Percentiles rank a stretch among this genome's conserved stretches.
phyloP scores from a whole-genome alignment of 2,113 vertebrate species.

The Zosterops pallidus region DNA sequence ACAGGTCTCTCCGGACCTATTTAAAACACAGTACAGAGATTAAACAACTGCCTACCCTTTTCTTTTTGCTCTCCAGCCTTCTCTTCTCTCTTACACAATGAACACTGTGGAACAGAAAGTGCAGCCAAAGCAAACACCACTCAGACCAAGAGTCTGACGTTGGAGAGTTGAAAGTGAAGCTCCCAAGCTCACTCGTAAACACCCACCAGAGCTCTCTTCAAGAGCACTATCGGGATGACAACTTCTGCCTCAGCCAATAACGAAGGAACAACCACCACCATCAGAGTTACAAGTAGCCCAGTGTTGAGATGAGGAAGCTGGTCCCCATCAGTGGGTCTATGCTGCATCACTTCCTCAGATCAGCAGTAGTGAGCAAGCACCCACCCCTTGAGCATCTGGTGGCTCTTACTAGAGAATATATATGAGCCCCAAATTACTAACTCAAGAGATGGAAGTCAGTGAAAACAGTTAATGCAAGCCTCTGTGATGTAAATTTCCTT shows the following conservation, averaged over 20 bases:
- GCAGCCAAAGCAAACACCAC: background rate
- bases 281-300: background rate
- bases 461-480: background rate
- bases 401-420: background rate
- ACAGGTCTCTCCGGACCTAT: background rate
- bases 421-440: background rate
- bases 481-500: background rate
- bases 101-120: background rate
- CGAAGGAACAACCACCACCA: background rate
- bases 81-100: background rate
- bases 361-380: background rate
- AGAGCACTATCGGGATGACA: background rate
- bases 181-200: background rate
- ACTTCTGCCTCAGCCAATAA: background rate
- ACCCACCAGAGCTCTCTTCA: background rate
- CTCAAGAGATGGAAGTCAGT: background rate
- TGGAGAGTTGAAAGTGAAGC: background rate
- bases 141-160: background rate
- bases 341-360: background rate
- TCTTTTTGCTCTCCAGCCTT: background rate
- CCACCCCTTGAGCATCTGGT: background rate
- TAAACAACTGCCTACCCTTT: background rate
- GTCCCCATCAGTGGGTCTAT: background rate
- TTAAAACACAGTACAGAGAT: background rate
- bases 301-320: background rate